Conservation (phyloP, 2,888 invertebrate genomes). For the Drosophila quinaria region DNA sequence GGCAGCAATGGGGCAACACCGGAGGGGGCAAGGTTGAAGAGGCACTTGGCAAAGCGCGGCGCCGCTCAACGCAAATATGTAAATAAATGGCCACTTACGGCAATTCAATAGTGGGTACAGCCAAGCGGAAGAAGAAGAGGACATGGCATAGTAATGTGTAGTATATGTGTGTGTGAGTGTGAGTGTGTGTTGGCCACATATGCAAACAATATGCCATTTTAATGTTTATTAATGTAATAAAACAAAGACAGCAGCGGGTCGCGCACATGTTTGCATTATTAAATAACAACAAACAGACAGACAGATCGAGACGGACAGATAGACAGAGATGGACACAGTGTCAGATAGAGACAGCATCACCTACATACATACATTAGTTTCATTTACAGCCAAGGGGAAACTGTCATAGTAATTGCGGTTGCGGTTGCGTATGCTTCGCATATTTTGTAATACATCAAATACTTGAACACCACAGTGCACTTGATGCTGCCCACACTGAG, state of each 20-base stretch:
- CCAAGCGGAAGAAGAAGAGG: constrained; percentile 13
- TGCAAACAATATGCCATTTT: constrained; percentile 74
- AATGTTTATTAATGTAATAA: constrained; percentile 71
- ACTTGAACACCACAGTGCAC: constrained; percentile 68
- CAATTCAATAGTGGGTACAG: constrained; percentile 62
- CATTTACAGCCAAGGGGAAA: constrained; percentile 23
- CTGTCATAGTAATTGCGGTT: constrained; percentile 78
- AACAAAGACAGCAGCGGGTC: constrained; percentile 62
- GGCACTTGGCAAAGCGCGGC: constrained; percentile 65
- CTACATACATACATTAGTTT: constrained; percentile 38
- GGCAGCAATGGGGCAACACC: constrained; percentile 19
- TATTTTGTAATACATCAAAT: constrained; percentile 79
- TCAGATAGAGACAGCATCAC: neutral
- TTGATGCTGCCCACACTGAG: constrained; percentile 51
- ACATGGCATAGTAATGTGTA: constrained; percentile 10
- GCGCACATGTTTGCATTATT: constrained; percentile 67
- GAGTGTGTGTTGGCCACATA: constrained; percentile 37
- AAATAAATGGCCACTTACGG: constrained; percentile 82
- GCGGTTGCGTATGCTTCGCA: constrained; percentile 55
- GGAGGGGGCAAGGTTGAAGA: constrained; percentile 57
- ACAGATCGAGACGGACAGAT: neutral
- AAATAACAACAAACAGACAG: constrained; percentile 51
- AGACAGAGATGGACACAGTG: neutral
- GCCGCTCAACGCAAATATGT: constrained; percentile 76
- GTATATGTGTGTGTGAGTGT: constrained; percentile 8